Percentiles rank a stretch among this genome's conserved stretches.
phyloP scores from a whole-genome alignment of 2,888 invertebrate species.

The Scaptomyza tumidula region DNA sequence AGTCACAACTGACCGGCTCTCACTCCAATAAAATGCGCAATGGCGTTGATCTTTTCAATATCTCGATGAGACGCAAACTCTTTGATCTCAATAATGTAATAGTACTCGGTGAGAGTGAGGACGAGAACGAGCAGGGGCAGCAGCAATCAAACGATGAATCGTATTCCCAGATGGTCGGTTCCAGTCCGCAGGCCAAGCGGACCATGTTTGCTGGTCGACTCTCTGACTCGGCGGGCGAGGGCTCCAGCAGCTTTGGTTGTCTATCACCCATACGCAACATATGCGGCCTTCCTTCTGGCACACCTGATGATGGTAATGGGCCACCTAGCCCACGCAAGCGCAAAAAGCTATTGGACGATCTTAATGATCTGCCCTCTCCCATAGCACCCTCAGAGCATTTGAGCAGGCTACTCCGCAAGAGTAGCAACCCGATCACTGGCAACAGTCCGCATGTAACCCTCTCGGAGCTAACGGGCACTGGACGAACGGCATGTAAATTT shows the following conservation, averaged over 20 bases:
- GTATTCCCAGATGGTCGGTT: conserved; percentile 57
- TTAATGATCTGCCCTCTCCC: conserved; percentile 73
- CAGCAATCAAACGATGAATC: conserved; percentile 9
- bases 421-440: conserved; percentile 7
- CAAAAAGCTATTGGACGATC: conserved; percentile 65
- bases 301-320: conserved; percentile 57
- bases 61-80: conserved; percentile 83
- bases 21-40: conserved; percentile 2
- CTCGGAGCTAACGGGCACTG: neutral
- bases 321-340: conserved; percentile 48
- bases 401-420: conserved; percentile 37
- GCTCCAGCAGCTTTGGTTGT: conserved; percentile 80
- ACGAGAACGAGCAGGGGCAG: conserved; percentile 21
- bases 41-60: conserved; percentile 77
- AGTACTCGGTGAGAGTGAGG: conserved; percentile 54
- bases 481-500: neutral
- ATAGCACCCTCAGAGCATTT: conserved; percentile 73
- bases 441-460: neutral
- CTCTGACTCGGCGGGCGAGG: conserved; percentile 79
- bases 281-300: conserved; percentile 66
- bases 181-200: conserved; percentile 70
- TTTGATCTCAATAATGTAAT: conserved; percentile 80
- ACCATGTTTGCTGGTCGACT: conserved; percentile 75
- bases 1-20: conserved; percentile 83
- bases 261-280: conserved; percentile 82